Conservation (phyloP, 2,888 invertebrate species). For the Mimachlamys varia region DNA sequence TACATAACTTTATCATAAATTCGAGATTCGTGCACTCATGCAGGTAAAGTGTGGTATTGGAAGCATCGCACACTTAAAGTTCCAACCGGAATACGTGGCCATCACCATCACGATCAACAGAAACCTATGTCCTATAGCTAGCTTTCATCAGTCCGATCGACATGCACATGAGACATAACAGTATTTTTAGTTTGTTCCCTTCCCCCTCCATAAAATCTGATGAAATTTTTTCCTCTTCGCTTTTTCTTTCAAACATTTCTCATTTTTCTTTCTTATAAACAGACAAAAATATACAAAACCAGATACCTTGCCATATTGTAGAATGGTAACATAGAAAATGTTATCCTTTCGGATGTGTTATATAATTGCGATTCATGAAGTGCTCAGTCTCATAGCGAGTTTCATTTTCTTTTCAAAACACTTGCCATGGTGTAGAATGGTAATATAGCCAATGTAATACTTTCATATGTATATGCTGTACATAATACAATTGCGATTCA, state of each 20-base stretch:
- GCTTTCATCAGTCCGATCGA: background rate
- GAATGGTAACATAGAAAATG: background rate
- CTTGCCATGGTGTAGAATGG: background rate
- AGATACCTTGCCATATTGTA: background rate
- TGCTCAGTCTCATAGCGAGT: background rate
- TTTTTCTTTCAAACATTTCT: background rate
- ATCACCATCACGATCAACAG: background rate
- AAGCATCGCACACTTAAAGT: background rate
- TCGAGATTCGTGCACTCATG: background rate
- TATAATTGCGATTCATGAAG: background rate
- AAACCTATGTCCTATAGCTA: background rate
- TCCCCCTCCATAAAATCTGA: too few species aligned
- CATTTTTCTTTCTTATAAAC: background rate
- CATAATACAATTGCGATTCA: background rate
- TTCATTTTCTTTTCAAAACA: background rate
- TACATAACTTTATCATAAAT: conserved; percentile 21
- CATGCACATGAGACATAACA: background rate
- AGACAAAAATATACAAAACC: background rate
- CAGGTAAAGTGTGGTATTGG: background rate
- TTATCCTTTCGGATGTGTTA: background rate
- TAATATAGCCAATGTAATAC: background rate
- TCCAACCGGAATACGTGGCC: background rate
- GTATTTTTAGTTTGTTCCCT: background rate
- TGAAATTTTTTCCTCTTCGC: background rate
- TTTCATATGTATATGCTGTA: too few species aligned